Base-by-base conservation (phyloP, 1,140 invertebrate species). In the Drosophila kurseongensis region DNA sequence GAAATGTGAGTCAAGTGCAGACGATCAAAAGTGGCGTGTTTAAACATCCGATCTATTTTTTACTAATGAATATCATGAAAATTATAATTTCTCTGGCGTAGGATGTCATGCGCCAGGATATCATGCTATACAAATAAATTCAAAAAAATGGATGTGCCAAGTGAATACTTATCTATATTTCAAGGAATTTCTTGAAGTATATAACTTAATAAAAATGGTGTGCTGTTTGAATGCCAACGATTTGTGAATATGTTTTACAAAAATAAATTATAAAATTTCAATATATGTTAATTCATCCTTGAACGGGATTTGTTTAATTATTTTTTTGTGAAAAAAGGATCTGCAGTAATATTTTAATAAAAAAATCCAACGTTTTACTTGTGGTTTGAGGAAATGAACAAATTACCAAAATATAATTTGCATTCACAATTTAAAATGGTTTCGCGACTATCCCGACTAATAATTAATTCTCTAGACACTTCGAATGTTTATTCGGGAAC, bases 1-100 rank as follows among this genome's bases (percentile, higher is more conserved):
- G 5, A 65, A 58, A 71, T 48, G 68, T 71, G 66, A 72, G 68
- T 72, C 44, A 57, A 68, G 62, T 68, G 62, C 18, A 66, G 14
- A 23, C 18, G 18, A 27, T 9, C 1, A 14, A 14, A 36, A 48
- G 62, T 68, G 65, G 45, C 32, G 47, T 68, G 65, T 68, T 67
- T 3, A 38, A 4, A 27, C 14, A 32, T 10, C 6, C 18, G 12
- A 50, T 8, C 5, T 13, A 23, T 10, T 32, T 47, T 29, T 12
- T 38, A 7, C 12, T 5, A 35, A 9, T 7, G 16, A 27, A 45
- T 27, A 35, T 23, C 12, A 32, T 23, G 4, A 23, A 23, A 9
- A 44, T 44, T 41, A 41, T 41, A 14, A 41, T n/a, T 7, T 14
- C 40, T n/a, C n/a, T 6, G 40, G 40, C 40, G 40, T 41, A 41